Percentiles rank a stretch among this genome's conserved stretches.
These are phyloP conservation scores for Plestiodon gilberti DNA, from an alignment of 2,113 vertebrate species.

Conservation along the genomic window DNA sequence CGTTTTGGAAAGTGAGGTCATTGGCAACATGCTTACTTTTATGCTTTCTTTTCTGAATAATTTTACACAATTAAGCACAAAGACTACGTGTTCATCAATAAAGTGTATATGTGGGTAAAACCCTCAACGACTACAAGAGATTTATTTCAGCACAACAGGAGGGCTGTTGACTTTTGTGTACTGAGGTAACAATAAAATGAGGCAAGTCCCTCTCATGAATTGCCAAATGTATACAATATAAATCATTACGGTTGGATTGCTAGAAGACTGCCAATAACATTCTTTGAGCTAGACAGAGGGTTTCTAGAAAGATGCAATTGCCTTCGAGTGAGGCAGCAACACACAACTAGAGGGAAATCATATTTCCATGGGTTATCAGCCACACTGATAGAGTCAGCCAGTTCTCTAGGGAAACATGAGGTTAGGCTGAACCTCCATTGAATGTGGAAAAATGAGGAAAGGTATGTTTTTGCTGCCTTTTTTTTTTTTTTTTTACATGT, in stretches of 20 bases:
- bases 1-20: too few species aligned
- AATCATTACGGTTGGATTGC: not conserved
- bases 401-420: not conserved
- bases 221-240: not conserved
- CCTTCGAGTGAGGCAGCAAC: not conserved
- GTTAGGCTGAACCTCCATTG: not conserved
- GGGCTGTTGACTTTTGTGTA: too few species aligned
- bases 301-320: not conserved
- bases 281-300: not conserved
- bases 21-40: too few species aligned
- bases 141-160: too few species aligned
- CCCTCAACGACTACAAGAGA: too few species aligned
- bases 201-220: not conserved
- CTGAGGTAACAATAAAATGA: too few species aligned
- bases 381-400: accelerated
- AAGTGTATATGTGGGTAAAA: too few species aligned
- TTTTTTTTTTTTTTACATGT: too few species aligned
- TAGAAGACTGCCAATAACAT: not conserved
- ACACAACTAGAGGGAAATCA: not conserved
- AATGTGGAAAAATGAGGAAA: not conserved
- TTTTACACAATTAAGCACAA: too few species aligned
- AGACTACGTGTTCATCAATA: too few species aligned
- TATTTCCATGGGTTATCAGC: not conserved
- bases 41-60: too few species aligned
- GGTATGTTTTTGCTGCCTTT: too few species aligned